Conservation (phyloP, 2,888 invertebrate species). For the Lathronympha strigana region DNA sequence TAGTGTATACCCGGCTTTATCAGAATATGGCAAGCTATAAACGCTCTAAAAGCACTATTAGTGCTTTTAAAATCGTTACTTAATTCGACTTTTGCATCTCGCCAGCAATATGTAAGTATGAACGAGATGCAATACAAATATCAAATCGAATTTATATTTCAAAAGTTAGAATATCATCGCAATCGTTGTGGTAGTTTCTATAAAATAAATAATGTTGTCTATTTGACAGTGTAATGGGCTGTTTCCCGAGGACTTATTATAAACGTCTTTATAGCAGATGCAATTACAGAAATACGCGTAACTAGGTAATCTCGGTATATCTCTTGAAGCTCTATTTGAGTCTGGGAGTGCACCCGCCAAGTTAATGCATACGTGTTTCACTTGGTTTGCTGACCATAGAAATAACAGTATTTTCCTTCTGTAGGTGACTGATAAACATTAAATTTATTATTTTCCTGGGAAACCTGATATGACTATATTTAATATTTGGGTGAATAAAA, state of each 20-base stretch:
- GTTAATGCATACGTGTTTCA: neutral
- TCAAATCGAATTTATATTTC: too few relatives aligned
- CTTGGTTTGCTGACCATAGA: too few relatives aligned
- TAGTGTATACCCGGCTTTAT: too few relatives aligned
- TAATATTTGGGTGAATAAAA: too few relatives aligned
- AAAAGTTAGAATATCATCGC: too few relatives aligned
- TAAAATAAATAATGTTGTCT: conserved; percentile 2
- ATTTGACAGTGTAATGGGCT: neutral
- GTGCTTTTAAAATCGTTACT: neutral
- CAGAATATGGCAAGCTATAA: neutral
- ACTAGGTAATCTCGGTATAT: neutral
- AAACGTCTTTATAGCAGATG: conserved; percentile 27
- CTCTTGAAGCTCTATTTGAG: neutral
- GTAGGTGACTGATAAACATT: too few relatives aligned
- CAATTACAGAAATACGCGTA: conserved; percentile 25
- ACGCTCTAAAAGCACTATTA: neutral
- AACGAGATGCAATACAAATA: too few relatives aligned
- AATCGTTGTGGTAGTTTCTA: neutral
- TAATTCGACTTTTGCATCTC: too few relatives aligned
- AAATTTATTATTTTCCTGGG: too few relatives aligned
- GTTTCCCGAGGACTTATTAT: conserved; percentile 24
- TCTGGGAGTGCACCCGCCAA: neutral
- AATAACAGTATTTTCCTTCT: too few relatives aligned
- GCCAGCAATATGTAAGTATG: too few relatives aligned
- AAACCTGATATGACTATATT: too few relatives aligned